phyloP scores from a whole-genome alignment of 2,113 vertebrate species.

The Tretioscincus oriximinensis region DNA sequence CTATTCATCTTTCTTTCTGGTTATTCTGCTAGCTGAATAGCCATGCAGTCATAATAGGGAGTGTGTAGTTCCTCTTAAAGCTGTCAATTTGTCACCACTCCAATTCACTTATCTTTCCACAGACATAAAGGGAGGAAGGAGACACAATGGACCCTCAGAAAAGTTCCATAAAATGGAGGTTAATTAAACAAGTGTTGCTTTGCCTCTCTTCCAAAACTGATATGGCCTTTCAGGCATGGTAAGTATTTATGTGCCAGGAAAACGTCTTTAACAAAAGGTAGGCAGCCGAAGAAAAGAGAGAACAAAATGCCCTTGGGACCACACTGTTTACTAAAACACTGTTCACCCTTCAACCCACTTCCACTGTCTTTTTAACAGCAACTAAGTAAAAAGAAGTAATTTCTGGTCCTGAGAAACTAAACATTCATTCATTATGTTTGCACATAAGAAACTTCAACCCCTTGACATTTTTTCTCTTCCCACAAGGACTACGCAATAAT shows the following conservation, averaged over 20 bases:
- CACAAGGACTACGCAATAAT: neutral
- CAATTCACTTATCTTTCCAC: too few relatives aligned
- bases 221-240: neutral
- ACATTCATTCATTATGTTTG: neutral
- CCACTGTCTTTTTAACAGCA: slow-evolving; percentile 3
- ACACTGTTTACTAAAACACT: slow-evolving; percentile 65
- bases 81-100: too few relatives aligned
- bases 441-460: slow-evolving; percentile 12
- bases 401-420: neutral
- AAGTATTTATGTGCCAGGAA: neutral
- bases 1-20: too few relatives aligned
- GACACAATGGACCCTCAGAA: too few relatives aligned
- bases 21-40: too few relatives aligned
- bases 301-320: slow-evolving; percentile 19
- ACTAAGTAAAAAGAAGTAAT: slow-evolving; percentile 22
- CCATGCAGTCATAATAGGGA: too few relatives aligned
- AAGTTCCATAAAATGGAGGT: too few relatives aligned
- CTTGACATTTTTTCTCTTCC: too few relatives aligned
- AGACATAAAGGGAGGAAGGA: too few relatives aligned
- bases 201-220: neutral
- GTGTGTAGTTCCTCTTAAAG: too few relatives aligned
- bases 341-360: slow-evolving; percentile 45
- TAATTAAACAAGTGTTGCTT: neutral
- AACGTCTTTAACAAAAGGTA: neutral
- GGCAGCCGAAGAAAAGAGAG: neutral